Evolutionary conservation across 2,113 vertebrate genomes (phyloP), one percentile per base, ranked within the genome.

Genomic region (Spheniscus mendiculus): DNA sequence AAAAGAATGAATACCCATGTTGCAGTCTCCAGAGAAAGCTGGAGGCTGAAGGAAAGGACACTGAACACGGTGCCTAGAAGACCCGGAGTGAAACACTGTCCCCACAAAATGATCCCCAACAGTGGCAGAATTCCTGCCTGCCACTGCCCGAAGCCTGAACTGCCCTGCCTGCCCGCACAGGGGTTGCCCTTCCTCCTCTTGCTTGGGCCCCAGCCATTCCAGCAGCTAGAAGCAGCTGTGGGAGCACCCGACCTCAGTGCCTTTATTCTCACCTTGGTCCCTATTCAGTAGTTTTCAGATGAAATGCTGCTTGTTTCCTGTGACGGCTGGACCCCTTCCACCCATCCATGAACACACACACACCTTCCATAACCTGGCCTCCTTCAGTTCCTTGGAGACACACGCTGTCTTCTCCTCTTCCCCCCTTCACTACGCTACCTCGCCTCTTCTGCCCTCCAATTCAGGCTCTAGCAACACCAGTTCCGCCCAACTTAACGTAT

Each of bases 131-230:
- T 38, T 74, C 63, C 22, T 82, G 15, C 52, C 32, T 45, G 36
- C 17, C 18, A 1, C 63, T 62, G 42, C 52, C n/a, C 2, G 4
- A 66, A 82, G 16, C 23, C 58, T 25, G 17, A 40, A 8, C 44
- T 32, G 42, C 27, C 25, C 58, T 87, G 49, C 45, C 47, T 29
- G 11, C 20, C 30, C 0, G 1, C 19, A 9, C 6, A 0, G 1
- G 0, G 18, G 5, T 47, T 81, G 44, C 42, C 40, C 13, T 71
- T 56, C 22, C 7, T 61, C n/a, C 59, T 80, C 30, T 45, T 17
- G 12, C 34, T 42, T 42, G 44, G 32, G 19, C 45, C 23, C 6
- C 32, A 47, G 49, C 58, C 53, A 20, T 22, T 47, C 32, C 45
- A 45, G 44, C 77, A 40, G 21, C 52, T 21, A 25, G 15, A 50